Percentiles rank a stretch among this genome's conserved stretches.
Conservation (phyloP, 2,113 vertebrate species). For the Calypte anna region DNA sequence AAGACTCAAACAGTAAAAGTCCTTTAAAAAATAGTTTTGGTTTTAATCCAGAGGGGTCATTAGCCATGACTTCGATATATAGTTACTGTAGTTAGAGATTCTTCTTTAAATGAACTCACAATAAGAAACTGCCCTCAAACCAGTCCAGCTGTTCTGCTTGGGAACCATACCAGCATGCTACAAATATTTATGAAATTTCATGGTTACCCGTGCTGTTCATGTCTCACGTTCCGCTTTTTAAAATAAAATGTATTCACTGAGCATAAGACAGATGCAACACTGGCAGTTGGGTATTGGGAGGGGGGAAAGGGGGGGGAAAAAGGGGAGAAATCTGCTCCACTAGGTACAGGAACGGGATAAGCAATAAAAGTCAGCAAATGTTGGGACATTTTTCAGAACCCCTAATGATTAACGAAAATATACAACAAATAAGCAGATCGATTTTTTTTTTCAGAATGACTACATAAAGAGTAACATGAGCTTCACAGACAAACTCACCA, state of each 20-base stretch:
- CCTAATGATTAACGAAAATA: background rate
- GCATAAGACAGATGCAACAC: background rate
- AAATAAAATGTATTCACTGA: background rate
- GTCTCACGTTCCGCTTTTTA: background rate
- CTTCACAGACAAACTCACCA: background rate
- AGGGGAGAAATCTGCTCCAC: background rate
- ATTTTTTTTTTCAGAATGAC: background rate
- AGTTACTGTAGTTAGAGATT: background rate
- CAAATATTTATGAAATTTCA: slow-evolving; percentile 31
- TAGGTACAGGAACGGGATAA: background rate
- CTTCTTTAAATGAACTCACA: background rate
- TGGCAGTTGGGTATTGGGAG: background rate
- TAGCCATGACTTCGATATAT: background rate
- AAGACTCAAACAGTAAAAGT: background rate
- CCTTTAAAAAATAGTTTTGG: background rate
- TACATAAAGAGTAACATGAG: background rate
- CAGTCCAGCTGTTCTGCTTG: slow-evolving; percentile 13
- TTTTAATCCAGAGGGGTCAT: background rate
- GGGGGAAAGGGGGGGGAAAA: background rate
- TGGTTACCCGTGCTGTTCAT: background rate
- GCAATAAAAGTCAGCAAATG: background rate
- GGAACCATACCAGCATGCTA: slow-evolving; percentile 7
- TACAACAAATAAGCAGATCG: background rate
- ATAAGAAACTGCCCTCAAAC: background rate
- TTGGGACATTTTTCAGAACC: background rate